Conservation (phyloP, 2,113 vertebrate species). For the Hyperoodon ampullatus region DNA sequence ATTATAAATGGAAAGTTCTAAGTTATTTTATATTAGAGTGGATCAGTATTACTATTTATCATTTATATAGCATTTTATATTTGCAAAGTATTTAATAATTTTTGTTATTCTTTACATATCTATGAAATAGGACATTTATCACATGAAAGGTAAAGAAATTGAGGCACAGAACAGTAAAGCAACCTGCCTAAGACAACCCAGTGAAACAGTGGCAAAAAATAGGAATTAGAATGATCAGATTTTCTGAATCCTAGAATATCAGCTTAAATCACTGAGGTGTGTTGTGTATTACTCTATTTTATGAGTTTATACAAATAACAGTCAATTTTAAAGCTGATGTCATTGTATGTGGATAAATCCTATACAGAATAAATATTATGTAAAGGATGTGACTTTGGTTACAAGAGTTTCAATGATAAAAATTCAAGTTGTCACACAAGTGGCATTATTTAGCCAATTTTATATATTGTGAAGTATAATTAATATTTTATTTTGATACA, state of each 20-base stretch:
- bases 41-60: constrained; percentile 65
- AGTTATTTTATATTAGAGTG: constrained; percentile 54
- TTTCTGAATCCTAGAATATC: constrained; percentile 44
- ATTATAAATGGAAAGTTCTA: constrained; percentile 49
- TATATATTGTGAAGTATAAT: constrained; percentile 28
- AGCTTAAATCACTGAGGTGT: constrained; percentile 19
- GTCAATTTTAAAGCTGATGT: constrained; percentile 37
- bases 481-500: constrained; percentile 54
- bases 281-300: constrained; percentile 58
- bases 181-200: background rate
- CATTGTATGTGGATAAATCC: constrained; percentile 57
- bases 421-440: constrained; percentile 50
- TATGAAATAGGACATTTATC: constrained; percentile 53
- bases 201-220: background rate
- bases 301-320: constrained; percentile 54
- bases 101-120: constrained; percentile 51
- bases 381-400: constrained; percentile 57
- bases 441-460: background rate
- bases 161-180: constrained; percentile 21
- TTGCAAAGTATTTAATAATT: constrained; percentile 46
- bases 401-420: constrained; percentile 54
- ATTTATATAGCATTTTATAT: constrained; percentile 66
- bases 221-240: background rate
- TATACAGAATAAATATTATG: constrained; percentile 66
- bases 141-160: constrained; percentile 41